phyloP scores from a whole-genome alignment of 2,797 vertebrate species.

The Sebastolobus alascanus region DNA sequence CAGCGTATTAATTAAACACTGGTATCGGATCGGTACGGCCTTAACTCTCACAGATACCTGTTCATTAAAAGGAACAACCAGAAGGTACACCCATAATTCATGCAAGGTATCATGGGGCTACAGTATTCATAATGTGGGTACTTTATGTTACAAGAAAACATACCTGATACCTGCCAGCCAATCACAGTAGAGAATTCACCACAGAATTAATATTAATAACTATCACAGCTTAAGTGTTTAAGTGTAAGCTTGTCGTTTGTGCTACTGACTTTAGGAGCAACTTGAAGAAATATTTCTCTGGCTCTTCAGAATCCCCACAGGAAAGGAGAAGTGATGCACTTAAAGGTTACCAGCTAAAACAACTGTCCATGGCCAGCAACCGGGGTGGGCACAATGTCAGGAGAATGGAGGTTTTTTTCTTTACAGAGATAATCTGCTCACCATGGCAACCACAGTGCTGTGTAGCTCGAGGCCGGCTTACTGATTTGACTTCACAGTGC shows the following conservation, averaged over 20 bases:
- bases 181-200: not conserved
- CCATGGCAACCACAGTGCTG: slow-evolving; percentile 74
- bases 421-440: slow-evolving; percentile 66
- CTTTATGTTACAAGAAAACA: not conserved
- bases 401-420: slow-evolving; percentile 43
- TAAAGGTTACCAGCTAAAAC: slow-evolving; percentile 59
- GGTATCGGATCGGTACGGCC: too few relatives aligned
- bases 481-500: slow-evolving; percentile 63
- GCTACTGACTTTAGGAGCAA: not conserved
- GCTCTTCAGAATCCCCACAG: not conserved
- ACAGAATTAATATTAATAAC: not conserved
- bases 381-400: slow-evolving; percentile 41
- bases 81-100: not conserved
- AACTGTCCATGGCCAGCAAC: slow-evolving; percentile 34
- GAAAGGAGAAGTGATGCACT: slow-evolving; percentile 24
- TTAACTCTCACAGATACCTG: not conserved
- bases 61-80: not conserved
- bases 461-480: slow-evolving; percentile 62
- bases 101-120: not conserved
- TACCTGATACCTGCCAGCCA: not conserved
- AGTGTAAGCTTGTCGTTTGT: not conserved
- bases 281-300: not conserved
- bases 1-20: too few relatives aligned
- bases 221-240: not conserved
- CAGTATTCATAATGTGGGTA: not conserved